Evolutionary conservation across 2,888 invertebrate genomes (phyloP).

Genomic region (Lathronympha strigana): DNA sequence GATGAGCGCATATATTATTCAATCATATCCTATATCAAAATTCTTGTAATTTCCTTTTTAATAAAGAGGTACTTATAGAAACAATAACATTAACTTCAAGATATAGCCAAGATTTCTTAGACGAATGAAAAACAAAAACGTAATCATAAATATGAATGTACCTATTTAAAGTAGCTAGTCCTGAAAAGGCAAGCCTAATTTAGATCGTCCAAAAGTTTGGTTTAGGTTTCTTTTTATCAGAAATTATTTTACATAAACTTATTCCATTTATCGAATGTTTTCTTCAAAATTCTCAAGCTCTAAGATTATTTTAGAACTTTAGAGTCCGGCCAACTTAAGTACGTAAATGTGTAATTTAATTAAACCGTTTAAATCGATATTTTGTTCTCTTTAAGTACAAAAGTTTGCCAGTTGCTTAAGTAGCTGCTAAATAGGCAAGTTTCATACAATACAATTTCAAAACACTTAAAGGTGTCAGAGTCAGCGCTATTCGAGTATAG

Average conservation of each 20-base stretch:
- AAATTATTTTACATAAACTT: not conserved
- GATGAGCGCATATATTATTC: not conserved
- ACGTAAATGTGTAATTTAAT: not conserved
- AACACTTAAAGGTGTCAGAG: no score
- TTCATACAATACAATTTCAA: no score
- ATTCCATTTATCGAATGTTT: not conserved
- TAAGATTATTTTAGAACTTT: not conserved
- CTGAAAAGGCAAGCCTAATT: not conserved
- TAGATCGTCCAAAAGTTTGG: not conserved
- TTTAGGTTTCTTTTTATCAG: not conserved
- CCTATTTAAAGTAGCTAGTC: not conserved
- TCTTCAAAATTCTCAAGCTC: not conserved
- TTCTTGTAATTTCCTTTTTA: not conserved
- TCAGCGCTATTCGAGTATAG: no score
- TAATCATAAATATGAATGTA: not conserved
- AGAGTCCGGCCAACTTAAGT: not conserved
- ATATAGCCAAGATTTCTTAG: not conserved
- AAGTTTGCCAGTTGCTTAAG: no score
- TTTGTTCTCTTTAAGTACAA: no score
- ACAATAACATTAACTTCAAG: not conserved
- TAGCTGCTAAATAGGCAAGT: no score
- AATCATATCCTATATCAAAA: not conserved
- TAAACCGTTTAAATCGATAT: no score
- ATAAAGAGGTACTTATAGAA: not conserved
- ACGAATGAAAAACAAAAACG: not conserved